These are phyloP conservation scores for Stercorarius parasiticus DNA, from an alignment of 2,113 vertebrate species.

Conservation along the genomic window DNA sequence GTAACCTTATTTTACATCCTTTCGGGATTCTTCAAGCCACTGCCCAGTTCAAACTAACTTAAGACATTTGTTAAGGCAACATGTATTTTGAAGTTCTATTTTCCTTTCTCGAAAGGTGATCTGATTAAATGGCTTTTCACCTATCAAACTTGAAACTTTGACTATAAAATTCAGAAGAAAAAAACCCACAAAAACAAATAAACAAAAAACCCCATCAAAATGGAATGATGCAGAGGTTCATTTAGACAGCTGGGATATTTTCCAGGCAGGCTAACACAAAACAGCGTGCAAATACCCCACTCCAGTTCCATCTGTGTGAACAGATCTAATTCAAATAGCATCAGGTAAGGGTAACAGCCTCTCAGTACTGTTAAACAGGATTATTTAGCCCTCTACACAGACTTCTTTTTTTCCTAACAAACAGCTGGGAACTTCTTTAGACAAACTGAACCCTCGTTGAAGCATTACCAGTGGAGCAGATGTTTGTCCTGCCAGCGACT, in stretches of 20 bases:
- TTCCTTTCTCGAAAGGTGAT: constrained; percentile 4
- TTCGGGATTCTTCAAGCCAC: neutral
- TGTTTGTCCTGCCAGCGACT: neutral
- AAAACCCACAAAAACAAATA: neutral
- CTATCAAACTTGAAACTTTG: neutral
- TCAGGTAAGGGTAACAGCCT: neutral
- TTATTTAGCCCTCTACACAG: neutral
- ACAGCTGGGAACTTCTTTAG: neutral
- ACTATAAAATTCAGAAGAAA: neutral
- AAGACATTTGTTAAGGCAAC: neutral
- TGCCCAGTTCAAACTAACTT: neutral
- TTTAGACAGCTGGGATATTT: neutral
- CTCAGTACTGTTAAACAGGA: neutral
- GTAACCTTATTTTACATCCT: neutral
- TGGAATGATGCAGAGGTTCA: neutral
- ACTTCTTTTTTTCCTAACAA: neutral
- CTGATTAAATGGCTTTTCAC: neutral
- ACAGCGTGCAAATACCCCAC: neutral
- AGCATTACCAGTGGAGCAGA: neutral
- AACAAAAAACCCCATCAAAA: neutral
- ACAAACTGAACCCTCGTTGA: accelerated
- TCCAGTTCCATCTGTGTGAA: neutral
- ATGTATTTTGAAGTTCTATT: neutral
- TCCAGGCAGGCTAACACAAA: neutral
- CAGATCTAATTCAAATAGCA: neutral